A percentile compares a stretch with the other conserved stretches of the same genome.
Evolutionary conservation across 2,797 vertebrate species (phyloP).

Genomic region (Nothura maculosa): DNA sequence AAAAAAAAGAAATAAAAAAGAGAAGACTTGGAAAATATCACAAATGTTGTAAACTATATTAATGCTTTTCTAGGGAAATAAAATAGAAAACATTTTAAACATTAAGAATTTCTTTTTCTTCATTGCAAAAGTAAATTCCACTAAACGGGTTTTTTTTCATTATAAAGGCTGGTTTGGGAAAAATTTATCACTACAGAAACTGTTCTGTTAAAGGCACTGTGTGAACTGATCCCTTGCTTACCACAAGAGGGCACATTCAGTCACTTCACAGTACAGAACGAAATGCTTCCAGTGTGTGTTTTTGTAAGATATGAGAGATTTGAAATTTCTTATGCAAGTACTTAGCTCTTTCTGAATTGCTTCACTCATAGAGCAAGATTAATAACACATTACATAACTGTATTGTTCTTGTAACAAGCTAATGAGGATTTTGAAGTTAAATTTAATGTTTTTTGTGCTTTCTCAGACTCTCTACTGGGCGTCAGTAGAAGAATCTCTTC

Average conservation of each 20-base stretch:
- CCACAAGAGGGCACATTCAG: conserved; percentile 85
- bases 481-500: conserved; percentile 88
- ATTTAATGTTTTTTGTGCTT: conserved; percentile 69
- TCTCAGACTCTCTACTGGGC: conserved; percentile 89
- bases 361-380: conserved; percentile 19
- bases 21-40: background rate
- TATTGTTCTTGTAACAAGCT: conserved; percentile 59
- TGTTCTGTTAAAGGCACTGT: background rate
- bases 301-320: conserved; percentile 66
- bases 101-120: background rate
- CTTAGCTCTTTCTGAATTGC: conserved; percentile 68
- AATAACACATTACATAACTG: conserved; percentile 5
- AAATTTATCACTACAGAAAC: background rate
- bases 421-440: conserved; percentile 71
- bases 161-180: background rate
- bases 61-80: background rate
- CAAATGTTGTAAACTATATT: background rate
- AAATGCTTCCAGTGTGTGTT: conserved; percentile 72
- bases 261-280: conserved; percentile 71
- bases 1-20: no score
- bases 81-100: background rate
- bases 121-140: background rate
- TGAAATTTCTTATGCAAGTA: conserved; percentile 74
- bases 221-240: conserved; percentile 37
- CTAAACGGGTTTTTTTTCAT: background rate